Evolutionary conservation across 2,113 vertebrate species (phyloP).

Genomic region (Amia ocellicauda): DNA sequence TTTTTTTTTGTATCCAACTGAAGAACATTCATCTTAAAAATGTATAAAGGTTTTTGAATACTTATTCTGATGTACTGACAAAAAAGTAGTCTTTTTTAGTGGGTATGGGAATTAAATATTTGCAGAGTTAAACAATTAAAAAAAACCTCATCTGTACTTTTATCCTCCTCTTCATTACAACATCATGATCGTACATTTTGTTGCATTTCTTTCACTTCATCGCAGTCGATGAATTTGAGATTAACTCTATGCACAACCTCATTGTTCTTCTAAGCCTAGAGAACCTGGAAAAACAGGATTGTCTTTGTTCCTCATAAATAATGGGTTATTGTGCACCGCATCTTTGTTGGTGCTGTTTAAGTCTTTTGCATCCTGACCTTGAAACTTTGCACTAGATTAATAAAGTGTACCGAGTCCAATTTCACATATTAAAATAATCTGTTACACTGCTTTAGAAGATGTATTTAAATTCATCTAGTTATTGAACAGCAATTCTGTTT

Average conservation of each 20-base stretch:
- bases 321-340: neutral
- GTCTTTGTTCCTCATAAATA: neutral
- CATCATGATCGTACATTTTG: neutral
- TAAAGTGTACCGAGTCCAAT: too few relatives aligned
- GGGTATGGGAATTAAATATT: slow-evolving; percentile 3
- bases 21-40: slow-evolving; percentile 12
- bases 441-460: too few relatives aligned
- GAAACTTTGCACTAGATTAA: too few relatives aligned
- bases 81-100: too few relatives aligned
- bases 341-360: too few relatives aligned
- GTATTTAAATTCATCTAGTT: too few relatives aligned
- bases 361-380: too few relatives aligned
- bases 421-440: too few relatives aligned
- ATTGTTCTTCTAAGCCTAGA: neutral
- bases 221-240: neutral
- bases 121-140: slow-evolving; percentile 4
- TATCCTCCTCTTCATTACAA: neutral
- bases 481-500: too few relatives aligned
- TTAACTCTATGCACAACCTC: too few relatives aligned
- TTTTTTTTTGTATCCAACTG: neutral
- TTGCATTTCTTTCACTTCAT: neutral
- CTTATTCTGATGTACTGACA: too few relatives aligned
- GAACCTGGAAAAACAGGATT: neutral
- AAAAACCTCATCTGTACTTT: neutral
- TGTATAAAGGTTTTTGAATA: neutral